phyloP scores from a whole-genome alignment of 1,140 invertebrate species.

The Aphidius gifuensis region DNA sequence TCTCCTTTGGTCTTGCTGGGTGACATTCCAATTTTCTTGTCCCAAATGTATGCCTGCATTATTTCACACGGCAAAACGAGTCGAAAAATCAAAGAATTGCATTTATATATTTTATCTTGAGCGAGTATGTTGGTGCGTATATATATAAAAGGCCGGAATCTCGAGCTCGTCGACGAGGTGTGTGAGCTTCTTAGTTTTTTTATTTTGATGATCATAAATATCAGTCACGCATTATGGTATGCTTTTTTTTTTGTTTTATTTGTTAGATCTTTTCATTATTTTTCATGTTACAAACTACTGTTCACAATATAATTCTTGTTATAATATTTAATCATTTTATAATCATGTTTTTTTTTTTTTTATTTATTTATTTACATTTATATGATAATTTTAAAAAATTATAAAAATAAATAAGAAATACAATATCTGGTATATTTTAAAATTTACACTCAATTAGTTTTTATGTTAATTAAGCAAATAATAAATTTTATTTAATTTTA shows the following conservation, averaged over 20 bases:
- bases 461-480: too few relatives aligned
- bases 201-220: conserved; percentile 49
- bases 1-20: background rate
- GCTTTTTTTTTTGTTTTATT: conserved; percentile 42
- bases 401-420: too few relatives aligned
- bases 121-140: too few relatives aligned
- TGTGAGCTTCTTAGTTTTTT: conserved; percentile 32
- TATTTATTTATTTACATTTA: conserved; percentile 3
- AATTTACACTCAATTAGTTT: too few relatives aligned
- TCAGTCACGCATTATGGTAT: conserved; percentile 41
- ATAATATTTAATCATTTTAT: background rate
- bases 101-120: too few relatives aligned
- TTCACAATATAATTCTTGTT: too few relatives aligned
- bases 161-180: conserved; percentile 45
- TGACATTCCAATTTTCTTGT: conserved; percentile 43
- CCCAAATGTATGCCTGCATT: conserved; percentile 32
- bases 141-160: conserved; percentile 29
- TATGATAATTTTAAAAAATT: too few relatives aligned
- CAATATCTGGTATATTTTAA: too few relatives aligned
- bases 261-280: conserved; percentile 34
- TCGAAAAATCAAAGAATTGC: background rate
- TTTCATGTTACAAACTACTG: conserved; percentile 5
- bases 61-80: conserved; percentile 39
- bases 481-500: too few relatives aligned
- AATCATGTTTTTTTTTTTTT: conserved; percentile 9